phyloP scores from a whole-genome alignment of 2,113 vertebrate species.

The Mionectes macconnelli region DNA sequence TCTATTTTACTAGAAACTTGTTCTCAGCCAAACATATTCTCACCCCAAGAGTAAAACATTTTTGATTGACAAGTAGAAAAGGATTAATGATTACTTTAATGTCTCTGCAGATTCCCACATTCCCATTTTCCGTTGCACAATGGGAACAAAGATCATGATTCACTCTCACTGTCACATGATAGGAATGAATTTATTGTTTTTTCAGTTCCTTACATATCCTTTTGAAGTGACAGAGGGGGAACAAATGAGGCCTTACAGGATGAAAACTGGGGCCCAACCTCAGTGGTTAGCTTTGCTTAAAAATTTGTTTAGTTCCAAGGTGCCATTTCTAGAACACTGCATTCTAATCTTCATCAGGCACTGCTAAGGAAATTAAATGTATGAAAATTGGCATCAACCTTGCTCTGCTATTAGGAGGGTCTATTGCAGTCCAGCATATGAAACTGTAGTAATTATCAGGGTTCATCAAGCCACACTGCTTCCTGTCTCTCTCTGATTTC shows the following conservation, averaged over 20 bases:
- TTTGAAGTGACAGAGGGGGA: not conserved
- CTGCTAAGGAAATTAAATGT: not conserved
- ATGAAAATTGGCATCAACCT: not conserved
- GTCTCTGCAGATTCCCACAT: slow-evolving; percentile 16
- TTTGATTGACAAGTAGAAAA: slow-evolving; percentile 57
- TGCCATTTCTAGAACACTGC: not conserved
- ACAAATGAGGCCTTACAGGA: not conserved
- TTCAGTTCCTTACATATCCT: not conserved
- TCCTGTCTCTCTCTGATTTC: not conserved
- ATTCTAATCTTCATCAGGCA: not conserved
- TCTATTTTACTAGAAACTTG: slow-evolving; percentile 54
- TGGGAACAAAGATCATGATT: not conserved
- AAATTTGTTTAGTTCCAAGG: not conserved
- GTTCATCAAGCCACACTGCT: not conserved
- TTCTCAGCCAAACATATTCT: slow-evolving; percentile 54
- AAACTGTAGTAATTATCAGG: not conserved
- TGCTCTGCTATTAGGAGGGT: not conserved
- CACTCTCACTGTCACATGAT: not conserved
- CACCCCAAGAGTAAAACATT: slow-evolving; percentile 28
- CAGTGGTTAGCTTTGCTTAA: not conserved
- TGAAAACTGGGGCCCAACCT: not conserved
- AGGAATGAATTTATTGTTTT: not conserved
- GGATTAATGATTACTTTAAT: slow-evolving; percentile 49
- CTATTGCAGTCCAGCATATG: not conserved
- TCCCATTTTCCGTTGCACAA: slow-evolving; percentile 5